Evolutionary conservation across 2,888 invertebrate species (phyloP).

Genomic region (Trisateles emortualis): DNA sequence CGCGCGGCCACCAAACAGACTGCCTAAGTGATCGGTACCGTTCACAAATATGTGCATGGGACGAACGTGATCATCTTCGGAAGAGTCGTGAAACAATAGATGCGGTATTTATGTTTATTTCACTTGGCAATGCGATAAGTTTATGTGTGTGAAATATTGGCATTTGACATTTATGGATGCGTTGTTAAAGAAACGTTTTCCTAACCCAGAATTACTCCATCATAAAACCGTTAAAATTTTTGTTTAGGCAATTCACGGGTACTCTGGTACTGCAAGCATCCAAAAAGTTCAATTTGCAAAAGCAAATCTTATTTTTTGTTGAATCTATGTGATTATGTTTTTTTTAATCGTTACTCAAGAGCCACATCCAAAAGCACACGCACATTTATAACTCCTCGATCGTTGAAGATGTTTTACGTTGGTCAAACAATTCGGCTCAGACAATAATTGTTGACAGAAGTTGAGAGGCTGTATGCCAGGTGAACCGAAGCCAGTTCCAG

Average conservation of each 20-base stretch:
- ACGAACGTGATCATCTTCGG: constrained; percentile 54
- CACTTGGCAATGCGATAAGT: too few relatives aligned
- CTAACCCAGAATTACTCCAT: too few relatives aligned
- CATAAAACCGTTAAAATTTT: too few relatives aligned
- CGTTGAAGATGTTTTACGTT: constrained; percentile 47
- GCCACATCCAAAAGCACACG: constrained; percentile 26
- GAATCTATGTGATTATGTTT: too few relatives aligned
- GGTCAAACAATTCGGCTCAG: constrained; percentile 49
- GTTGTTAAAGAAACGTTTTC: too few relatives aligned
- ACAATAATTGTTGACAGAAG: constrained; percentile 55
- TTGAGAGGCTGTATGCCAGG: constrained; percentile 43
- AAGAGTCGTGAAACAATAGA: constrained; percentile 28
- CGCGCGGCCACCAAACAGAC: constrained; percentile 72
- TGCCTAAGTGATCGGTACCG: constrained; percentile 81
- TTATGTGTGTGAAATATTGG: too few relatives aligned
- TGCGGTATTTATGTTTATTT: constrained; percentile 35
- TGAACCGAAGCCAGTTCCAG: constrained; percentile 43
- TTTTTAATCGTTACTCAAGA: constrained; percentile 11
- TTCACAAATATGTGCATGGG: constrained; percentile 70
- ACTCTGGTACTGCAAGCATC: too few relatives aligned
- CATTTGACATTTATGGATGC: too few relatives aligned
- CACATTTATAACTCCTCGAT: constrained; percentile 22
- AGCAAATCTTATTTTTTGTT: too few relatives aligned
- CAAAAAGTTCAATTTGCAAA: too few relatives aligned
- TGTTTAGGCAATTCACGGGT: too few relatives aligned